phyloP scores from a whole-genome alignment of 1,140 invertebrate genomes.

The Formica exsecta region DNA sequence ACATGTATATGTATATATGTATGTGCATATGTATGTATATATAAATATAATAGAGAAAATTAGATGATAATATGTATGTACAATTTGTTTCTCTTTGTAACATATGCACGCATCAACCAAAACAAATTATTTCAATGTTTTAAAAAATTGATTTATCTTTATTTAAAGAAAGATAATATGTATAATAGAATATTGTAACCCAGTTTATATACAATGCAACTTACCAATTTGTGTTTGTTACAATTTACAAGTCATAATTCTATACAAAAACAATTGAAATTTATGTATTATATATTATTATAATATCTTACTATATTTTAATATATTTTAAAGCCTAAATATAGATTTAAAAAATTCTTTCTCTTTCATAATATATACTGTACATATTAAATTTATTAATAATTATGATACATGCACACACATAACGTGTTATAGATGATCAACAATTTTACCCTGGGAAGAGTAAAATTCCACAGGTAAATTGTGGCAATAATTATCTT shows the following conservation, averaged over 20 bases:
- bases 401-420: neutral
- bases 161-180: neutral
- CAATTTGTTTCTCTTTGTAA: constrained; percentile 41
- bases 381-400: constrained; percentile 62
- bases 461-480: neutral
- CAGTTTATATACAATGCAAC: neutral
- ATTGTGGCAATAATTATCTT: constrained; percentile 17
- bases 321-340: constrained; percentile 50
- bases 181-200: neutral
- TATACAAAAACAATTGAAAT: constrained; percentile 12
- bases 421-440: constrained; percentile 20
- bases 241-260: constrained; percentile 20
- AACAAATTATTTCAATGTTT: constrained; percentile 23
- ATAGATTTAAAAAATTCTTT: constrained; percentile 37
- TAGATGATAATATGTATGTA: constrained; percentile 55
- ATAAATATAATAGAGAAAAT: constrained; percentile 55
- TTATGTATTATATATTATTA: constrained; percentile 25
- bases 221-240: constrained; percentile 11
- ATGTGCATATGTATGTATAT: constrained; percentile 49
- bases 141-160: constrained; percentile 15
- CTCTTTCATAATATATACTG: constrained; percentile 60
- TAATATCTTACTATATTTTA: constrained; percentile 45
- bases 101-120: neutral
- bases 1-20: constrained; percentile 26
- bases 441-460: constrained; percentile 32